These are phyloP conservation scores for Crepidodera aurea DNA, from an alignment of 2,888 invertebrate genomes.

Conservation along the genomic window DNA sequence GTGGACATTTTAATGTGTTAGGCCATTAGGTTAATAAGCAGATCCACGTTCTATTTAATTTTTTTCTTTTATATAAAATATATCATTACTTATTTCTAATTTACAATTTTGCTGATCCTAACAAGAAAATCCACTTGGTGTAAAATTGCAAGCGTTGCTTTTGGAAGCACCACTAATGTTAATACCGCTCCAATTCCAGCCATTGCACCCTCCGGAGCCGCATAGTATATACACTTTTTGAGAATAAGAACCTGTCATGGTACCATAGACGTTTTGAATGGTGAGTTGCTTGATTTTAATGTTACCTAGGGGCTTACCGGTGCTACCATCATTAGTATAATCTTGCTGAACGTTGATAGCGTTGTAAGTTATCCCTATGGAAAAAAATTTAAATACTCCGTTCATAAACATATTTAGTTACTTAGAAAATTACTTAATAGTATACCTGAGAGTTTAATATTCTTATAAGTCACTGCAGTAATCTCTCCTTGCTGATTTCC, in stretches of 20 bases:
- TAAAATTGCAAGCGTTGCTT: slow-evolving; percentile 10
- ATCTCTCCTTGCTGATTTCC: slow-evolving; percentile 23
- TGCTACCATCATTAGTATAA: slow-evolving; percentile 25
- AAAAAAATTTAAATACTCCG: no score
- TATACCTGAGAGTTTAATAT: slow-evolving; percentile 29
- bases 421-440: no score
- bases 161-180: slow-evolving; percentile 2
- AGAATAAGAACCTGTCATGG: slow-evolving; percentile 8
- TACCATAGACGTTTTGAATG: slow-evolving; percentile 14
- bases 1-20: no score
- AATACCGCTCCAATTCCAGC: slow-evolving; percentile 10
- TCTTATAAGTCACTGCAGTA: slow-evolving; percentile 12
- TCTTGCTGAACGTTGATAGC: slow-evolving; percentile 27
- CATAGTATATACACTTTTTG: slow-evolving; percentile 16
- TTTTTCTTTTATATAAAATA: no score
- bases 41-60: no score
- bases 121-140: slow-evolving; percentile 21
- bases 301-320: slow-evolving; percentile 12
- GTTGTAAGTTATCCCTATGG: slow-evolving; percentile 20
- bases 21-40: no score
- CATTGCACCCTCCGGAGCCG: slow-evolving; percentile 13
- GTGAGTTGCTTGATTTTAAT: slow-evolving; percentile 13
- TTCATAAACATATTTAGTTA: no score
- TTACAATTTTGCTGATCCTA: no score
- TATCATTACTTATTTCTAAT: no score